These are phyloP conservation scores for Plectus sambesii DNA, from an alignment of 1,140 invertebrate genomes.

Conservation along the genomic window DNA sequence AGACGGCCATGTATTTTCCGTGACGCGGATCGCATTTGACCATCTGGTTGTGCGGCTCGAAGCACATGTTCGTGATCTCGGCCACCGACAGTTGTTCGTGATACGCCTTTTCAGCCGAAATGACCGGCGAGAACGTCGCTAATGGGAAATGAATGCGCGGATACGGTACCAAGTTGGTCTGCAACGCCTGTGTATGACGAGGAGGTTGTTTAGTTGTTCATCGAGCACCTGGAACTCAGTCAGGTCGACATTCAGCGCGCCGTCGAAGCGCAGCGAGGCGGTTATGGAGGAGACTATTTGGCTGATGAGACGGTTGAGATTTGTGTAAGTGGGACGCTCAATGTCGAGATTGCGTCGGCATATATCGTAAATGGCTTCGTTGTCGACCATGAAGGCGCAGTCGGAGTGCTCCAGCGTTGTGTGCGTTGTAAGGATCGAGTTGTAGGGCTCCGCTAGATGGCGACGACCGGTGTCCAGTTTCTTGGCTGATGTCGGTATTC, in stretches of 20 bases:
- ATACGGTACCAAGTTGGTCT: constrained; percentile 56
- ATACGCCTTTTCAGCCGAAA: constrained; percentile 69
- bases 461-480: constrained; percentile 40
- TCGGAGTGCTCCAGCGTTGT: constrained; percentile 65
- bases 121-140: constrained; percentile 48
- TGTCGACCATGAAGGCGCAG: constrained; percentile 71
- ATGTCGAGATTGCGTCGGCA: constrained; percentile 52
- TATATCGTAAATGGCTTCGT: constrained; percentile 72
- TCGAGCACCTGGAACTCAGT: constrained; percentile 54
- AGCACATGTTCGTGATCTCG: constrained; percentile 74
- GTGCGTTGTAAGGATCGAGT: constrained; percentile 65
- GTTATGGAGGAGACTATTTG: constrained; percentile 57
- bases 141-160: constrained; percentile 59
- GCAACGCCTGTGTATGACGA: too few species aligned
- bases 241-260: constrained; percentile 60
- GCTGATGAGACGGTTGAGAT: constrained; percentile 55
- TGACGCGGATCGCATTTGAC: constrained; percentile 54
- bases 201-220: too few species aligned
- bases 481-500: background rate
- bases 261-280: constrained; percentile 59
- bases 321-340: constrained; percentile 61
- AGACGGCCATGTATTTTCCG: constrained; percentile 54
- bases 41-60: constrained; percentile 78
- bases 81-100: constrained; percentile 58
- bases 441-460: constrained; percentile 52